Conservation (phyloP, 1,140 invertebrate genomes). For the Nasonia longicornis region DNA sequence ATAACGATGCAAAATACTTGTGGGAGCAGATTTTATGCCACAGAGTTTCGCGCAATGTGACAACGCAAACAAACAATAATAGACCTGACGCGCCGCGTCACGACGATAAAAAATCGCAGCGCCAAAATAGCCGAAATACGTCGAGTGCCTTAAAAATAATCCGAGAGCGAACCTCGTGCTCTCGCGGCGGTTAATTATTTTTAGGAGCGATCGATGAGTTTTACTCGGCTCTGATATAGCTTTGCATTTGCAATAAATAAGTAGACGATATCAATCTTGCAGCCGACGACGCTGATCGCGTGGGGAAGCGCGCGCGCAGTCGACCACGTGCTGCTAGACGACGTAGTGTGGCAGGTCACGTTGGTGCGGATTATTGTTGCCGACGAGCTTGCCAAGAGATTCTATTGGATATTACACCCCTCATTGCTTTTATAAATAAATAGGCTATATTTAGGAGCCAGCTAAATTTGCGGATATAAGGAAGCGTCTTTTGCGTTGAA, state of each 20-base stretch:
- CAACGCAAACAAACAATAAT: too few species aligned
- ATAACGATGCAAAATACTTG: too few species aligned
- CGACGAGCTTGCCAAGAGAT: not conserved
- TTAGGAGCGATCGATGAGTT: not conserved
- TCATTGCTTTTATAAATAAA: slow-evolving; percentile 15
- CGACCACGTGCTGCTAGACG: not conserved
- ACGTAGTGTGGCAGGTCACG: not conserved
- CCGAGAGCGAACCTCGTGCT: not conserved
- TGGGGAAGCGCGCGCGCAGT: too few species aligned
- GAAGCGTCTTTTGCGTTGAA: not conserved
- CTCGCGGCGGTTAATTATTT: not conserved
- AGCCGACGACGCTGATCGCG: not conserved
- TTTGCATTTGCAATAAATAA: slow-evolving; percentile 5
- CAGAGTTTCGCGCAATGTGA: too few species aligned
- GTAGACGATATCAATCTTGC: not conserved
- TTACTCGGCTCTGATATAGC: not conserved
- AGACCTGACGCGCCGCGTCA: not conserved
- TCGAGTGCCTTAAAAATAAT: not conserved
- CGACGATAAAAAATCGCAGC: not conserved
- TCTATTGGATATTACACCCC: not conserved
- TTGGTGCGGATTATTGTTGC: not conserved
- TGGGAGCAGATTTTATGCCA: too few species aligned
- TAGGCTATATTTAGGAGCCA: not conserved
- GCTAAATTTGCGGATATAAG: not conserved
- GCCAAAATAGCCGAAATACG: not conserved